Conservation (phyloP, 1,140 invertebrate genomes). For the Bicyclus anynana region DNA sequence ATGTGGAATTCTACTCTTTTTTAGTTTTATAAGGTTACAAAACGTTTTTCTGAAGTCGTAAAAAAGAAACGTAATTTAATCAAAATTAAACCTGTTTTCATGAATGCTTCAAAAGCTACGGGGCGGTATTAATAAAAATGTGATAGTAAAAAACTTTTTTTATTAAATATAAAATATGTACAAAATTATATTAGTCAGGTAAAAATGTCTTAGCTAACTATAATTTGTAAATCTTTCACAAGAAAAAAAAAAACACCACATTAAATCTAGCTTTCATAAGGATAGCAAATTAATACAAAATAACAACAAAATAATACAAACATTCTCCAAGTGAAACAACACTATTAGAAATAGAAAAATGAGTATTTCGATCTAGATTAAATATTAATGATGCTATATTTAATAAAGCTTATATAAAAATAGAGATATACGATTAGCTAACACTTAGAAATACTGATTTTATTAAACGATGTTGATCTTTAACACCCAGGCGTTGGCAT, state of each 20-base stretch:
- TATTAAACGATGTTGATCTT: slow-evolving; percentile 27
- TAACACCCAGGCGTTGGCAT: slow-evolving; percentile 9
- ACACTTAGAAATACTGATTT: slow-evolving; percentile 44
- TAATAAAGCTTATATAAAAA: slow-evolving; percentile 12
- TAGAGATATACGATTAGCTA: slow-evolving; percentile 31
- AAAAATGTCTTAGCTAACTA: slow-evolving; percentile 6
- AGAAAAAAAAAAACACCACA: not conserved
- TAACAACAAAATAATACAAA: not conserved
- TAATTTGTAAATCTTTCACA: slow-evolving; percentile 1
- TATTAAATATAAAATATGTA: slow-evolving; percentile 25
- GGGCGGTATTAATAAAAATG: too few species aligned
- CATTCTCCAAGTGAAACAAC: slow-evolving; percentile 23
- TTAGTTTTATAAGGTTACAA: too few species aligned
- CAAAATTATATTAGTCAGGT: slow-evolving; percentile 27
- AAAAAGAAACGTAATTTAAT: too few species aligned
- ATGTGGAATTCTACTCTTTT: too few species aligned
- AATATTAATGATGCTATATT: slow-evolving; percentile 10
- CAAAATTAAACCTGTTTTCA: too few species aligned
- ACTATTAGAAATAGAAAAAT: too few species aligned
- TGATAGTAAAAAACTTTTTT: slow-evolving; percentile 10
- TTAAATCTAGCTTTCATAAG: too few species aligned
- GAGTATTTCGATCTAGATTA: too few species aligned
- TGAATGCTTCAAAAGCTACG: too few species aligned
- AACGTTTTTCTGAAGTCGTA: too few species aligned
- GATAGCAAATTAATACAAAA: not conserved